These are phyloP conservation scores for Thamnophis sirtalis DNA, from an alignment of 2,113 vertebrate genomes.

Conservation along the genomic window DNA sequence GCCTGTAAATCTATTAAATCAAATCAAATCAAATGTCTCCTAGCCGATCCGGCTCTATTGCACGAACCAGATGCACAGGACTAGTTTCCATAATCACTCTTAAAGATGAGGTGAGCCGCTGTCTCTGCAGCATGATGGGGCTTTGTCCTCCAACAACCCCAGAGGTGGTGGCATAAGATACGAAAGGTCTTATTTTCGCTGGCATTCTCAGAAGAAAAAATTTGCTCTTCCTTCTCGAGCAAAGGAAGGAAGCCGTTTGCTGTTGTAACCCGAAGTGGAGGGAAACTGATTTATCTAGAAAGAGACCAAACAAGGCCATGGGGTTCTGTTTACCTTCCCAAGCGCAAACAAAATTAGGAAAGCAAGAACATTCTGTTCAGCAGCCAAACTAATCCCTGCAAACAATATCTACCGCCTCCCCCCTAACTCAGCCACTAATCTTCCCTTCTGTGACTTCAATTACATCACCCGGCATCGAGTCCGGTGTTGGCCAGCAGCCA, in stretches of 20 bases:
- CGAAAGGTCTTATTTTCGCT: background rate
- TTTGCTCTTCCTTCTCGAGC: background rate
- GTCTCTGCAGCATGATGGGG: background rate
- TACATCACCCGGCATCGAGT: conserved; percentile 22
- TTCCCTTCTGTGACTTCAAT: conserved; percentile 22
- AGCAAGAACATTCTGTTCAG: conserved; percentile 11
- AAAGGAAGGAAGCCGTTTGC: background rate
- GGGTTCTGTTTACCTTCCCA: background rate
- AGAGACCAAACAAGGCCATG: background rate
- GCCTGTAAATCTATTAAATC: too few relatives aligned
- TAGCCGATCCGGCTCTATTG: background rate
- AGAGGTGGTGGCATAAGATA: background rate
- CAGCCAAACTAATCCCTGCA: conserved; percentile 24
- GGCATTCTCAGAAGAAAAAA: too few relatives aligned
- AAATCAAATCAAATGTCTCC: too few relatives aligned
- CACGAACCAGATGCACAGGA: background rate
- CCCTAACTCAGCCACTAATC: conserved; percentile 5
- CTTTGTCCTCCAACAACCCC: background rate
- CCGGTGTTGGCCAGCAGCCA: conserved; percentile 18
- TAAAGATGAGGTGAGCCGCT: background rate
- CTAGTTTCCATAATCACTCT: background rate
- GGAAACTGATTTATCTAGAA: background rate
- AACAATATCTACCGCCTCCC: conserved; percentile 22
- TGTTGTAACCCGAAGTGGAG: background rate
- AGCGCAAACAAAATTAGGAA: conserved; percentile 19